Conservation (phyloP, 2,797 vertebrate genomes). For the Melanotaenia parkinsoni region DNA sequence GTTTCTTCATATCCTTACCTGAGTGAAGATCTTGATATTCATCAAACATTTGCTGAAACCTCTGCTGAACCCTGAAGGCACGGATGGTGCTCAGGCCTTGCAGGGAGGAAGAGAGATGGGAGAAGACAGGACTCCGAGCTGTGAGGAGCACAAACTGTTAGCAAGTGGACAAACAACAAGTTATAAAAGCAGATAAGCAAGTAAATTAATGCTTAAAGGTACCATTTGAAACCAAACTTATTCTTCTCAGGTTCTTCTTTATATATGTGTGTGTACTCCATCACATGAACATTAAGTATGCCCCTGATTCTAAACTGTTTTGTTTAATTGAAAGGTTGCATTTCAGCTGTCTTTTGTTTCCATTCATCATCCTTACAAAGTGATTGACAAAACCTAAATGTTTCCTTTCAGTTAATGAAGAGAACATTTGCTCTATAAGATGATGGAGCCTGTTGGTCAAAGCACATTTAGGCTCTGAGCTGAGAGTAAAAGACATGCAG, state of each 20-base stretch:
- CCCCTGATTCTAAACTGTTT: constrained; percentile 12
- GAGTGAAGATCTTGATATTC: constrained; percentile 93
- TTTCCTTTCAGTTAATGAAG: constrained; percentile 64
- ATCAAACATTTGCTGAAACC: constrained; percentile 92
- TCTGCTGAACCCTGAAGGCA: constrained; percentile 89
- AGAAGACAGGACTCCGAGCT: constrained; percentile 95
- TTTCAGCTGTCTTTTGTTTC: constrained; percentile 63
- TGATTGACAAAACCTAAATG: constrained; percentile 68
- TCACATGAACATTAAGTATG: constrained; percentile 14
- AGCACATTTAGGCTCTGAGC: constrained; percentile 61
- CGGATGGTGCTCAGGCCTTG: constrained; percentile 96
- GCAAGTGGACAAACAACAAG: constrained; percentile 7
- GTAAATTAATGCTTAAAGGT: neutral
- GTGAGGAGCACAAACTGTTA: constrained; percentile 12
- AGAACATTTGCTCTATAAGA: constrained; percentile 59
- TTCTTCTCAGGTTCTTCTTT: neutral
- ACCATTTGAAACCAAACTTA: neutral
- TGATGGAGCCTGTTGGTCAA: constrained; percentile 58
- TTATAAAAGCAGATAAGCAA: neutral
- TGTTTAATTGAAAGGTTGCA: constrained; percentile 43
- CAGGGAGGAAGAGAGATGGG: constrained; percentile 93
- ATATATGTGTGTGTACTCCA: constrained; percentile 7
- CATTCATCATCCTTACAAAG: constrained; percentile 64
- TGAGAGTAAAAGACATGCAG: constrained; percentile 64
- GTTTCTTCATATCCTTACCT: constrained; percentile 74